Conservation (phyloP, 2,888 invertebrate species). For the Phania funesta region DNA sequence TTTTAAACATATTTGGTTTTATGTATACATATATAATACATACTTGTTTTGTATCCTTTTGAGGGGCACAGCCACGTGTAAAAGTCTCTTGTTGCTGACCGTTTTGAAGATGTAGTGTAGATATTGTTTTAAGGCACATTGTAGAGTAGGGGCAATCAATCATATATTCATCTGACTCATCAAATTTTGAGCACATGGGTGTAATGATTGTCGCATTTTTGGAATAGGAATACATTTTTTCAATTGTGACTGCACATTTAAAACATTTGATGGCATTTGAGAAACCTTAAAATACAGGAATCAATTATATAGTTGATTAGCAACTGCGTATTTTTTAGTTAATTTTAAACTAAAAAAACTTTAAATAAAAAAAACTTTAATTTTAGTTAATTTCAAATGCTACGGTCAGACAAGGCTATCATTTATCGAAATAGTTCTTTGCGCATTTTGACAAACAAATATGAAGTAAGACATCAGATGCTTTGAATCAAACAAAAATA, state of each 20-base stretch:
- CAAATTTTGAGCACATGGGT: conserved; percentile 88
- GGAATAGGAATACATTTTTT: conserved; percentile 78
- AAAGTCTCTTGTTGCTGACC: conserved; percentile 80
- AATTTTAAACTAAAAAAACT: not conserved
- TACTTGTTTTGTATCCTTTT: conserved; percentile 83
- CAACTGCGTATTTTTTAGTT: not conserved
- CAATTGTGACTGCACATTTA: conserved; percentile 86
- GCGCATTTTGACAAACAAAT: too few species aligned
- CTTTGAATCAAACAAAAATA: too few species aligned
- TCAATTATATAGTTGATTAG: not conserved
- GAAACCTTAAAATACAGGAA: conserved; percentile 68
- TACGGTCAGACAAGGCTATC: too few species aligned
- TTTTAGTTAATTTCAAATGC: too few species aligned
- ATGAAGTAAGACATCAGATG: too few species aligned
- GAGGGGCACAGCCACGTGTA: conserved; percentile 87
- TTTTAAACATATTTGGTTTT: not conserved
- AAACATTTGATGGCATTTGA: conserved; percentile 85
- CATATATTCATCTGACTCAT: conserved; percentile 85
- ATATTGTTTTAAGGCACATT: conserved; percentile 89
- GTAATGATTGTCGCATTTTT: conserved; percentile 82
- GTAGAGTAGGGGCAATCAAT: conserved; percentile 90
- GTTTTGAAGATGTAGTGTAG: conserved; percentile 84
- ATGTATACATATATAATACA: too few species aligned
- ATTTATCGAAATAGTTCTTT: too few species aligned
- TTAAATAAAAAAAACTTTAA: too few species aligned